Evolutionary conservation across 2,888 invertebrate species (phyloP), one percentile per base, ranked within the genome.

Genomic region (Drosophila paucipuncta): DNA sequence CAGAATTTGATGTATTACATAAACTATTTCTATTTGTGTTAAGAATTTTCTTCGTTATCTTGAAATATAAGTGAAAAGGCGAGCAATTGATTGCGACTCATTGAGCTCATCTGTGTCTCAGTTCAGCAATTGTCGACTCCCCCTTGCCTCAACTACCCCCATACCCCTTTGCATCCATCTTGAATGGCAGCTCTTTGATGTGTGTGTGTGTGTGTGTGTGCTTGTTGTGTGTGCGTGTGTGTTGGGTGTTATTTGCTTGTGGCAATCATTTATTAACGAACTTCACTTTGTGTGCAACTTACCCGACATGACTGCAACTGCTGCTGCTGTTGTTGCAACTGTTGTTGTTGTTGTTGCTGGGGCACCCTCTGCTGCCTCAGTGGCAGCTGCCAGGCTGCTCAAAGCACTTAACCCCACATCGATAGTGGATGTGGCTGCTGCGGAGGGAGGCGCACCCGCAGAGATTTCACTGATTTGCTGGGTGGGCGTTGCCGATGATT

Each of bases 401-500:
- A 78, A 13, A n/a, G 76, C 78, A 79, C 69, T 63, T 74, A 73
- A 55, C 68, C 78, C 82, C 60, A 61, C 39, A 52, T 80, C 69
- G 22, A 76, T 68, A 59, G 57, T 39, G 2, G 68, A n/a, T 49
- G 58, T 16, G 30, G 31, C 30, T 39, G 49, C 61, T 25, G 68
- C n/a, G 25, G 68, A 2, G 22, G 73, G 6, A 13, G 63, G 39
- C 22, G 62, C 59, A 25, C 63, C 47, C 4, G 47, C 66, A 10
- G 78, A 63, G 11, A 80, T 63, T 37, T 88, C 88, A 39, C 81
- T 83, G 47, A 78, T 73, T 54, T 85, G 83, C 67, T 91, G 85
- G 4, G 91, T 91, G 76, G 91, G 92, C 47, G 91, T 91, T 59
- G 89, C 82, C 33, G 88, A 86, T 5, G 90, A 84, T 74, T 92